Percentiles rank a stretch among this genome's conserved stretches.
Conservation (phyloP, 2,888 invertebrate species). For the Heliconius ismenius region DNA sequence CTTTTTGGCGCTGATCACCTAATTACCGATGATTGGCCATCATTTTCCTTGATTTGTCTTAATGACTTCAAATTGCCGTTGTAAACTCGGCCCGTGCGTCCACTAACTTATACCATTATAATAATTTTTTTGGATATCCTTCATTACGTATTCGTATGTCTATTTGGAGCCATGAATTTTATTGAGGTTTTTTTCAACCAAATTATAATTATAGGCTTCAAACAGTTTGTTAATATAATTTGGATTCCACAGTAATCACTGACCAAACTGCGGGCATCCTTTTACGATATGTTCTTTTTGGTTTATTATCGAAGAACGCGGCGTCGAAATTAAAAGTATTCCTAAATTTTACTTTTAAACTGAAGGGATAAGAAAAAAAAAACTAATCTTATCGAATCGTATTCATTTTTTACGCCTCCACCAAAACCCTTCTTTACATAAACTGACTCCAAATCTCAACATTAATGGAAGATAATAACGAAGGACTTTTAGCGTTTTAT, state of each 20-base stretch:
- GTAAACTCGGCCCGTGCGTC: slow-evolving; percentile 65
- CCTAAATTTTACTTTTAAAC: slow-evolving; percentile 29
- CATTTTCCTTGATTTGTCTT: slow-evolving; percentile 70
- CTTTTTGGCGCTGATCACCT: slow-evolving; percentile 72
- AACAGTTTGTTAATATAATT: slow-evolving; percentile 26
- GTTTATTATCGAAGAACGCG: slow-evolving; percentile 17
- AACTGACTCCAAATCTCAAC: slow-evolving; percentile 43
- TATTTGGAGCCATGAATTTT: slow-evolving; percentile 27
- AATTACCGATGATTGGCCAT: slow-evolving; percentile 72
- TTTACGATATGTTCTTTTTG: slow-evolving; percentile 22
- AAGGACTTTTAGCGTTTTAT: slow-evolving; percentile 63
- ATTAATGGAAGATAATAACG: slow-evolving; percentile 44
- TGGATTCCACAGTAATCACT: slow-evolving; percentile 16
- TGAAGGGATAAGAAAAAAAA: slow-evolving; percentile 20
- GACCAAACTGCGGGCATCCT: slow-evolving; percentile 9
- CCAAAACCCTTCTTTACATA: slow-evolving; percentile 38
- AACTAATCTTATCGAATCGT: slow-evolving; percentile 33
- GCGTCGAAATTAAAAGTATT: slow-evolving; percentile 25
- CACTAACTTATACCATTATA: slow-evolving; percentile 40
- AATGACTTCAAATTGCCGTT: slow-evolving; percentile 74
- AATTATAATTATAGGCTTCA: slow-evolving; percentile 18
- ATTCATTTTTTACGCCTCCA: slow-evolving; percentile 37
- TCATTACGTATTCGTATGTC: slow-evolving; percentile 48
- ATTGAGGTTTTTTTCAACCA: slow-evolving; percentile 12
- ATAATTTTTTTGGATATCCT: slow-evolving; percentile 39